Percentiles rank a stretch among this genome's conserved stretches.
These are phyloP conservation scores for Egretta garzetta DNA, from an alignment of 2,113 vertebrate species.

Conservation along the genomic window DNA sequence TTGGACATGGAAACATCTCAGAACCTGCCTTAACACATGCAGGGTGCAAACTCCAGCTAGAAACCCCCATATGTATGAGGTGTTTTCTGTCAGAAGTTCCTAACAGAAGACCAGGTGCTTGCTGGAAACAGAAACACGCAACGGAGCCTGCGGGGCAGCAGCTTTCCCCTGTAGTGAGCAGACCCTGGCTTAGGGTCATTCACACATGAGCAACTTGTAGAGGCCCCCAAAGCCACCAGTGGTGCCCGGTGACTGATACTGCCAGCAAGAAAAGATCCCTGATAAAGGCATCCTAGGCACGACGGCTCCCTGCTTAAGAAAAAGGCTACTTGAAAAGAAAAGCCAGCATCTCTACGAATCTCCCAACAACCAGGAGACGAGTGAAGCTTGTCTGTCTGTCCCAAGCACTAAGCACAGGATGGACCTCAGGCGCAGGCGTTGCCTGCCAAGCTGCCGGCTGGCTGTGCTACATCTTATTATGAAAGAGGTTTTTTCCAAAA, in stretches of 20 bases:
- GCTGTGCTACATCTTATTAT: background rate
- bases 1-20: background rate
- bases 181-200: background rate
- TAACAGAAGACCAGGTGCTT: background rate
- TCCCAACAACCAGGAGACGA: background rate
- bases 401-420: background rate
- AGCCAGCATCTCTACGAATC: background rate
- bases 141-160: background rate
- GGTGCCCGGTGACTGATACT: accelerated
- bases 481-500: background rate
- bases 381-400: background rate
- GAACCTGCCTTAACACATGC: background rate
- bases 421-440: background rate
- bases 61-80: background rate
- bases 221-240: accelerated
- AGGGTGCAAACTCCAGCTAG: background rate
- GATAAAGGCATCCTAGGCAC: background rate
- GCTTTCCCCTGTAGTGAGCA: accelerated
- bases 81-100: background rate
- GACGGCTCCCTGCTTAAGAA: background rate
- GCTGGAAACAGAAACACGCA: background rate
- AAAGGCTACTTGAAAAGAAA: background rate
- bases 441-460: background rate
- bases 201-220: accelerated
- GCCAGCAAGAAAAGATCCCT: background rate